Base-by-base conservation (phyloP, 2,888 invertebrate genomes). In the Amphipoea oculea region DNA sequence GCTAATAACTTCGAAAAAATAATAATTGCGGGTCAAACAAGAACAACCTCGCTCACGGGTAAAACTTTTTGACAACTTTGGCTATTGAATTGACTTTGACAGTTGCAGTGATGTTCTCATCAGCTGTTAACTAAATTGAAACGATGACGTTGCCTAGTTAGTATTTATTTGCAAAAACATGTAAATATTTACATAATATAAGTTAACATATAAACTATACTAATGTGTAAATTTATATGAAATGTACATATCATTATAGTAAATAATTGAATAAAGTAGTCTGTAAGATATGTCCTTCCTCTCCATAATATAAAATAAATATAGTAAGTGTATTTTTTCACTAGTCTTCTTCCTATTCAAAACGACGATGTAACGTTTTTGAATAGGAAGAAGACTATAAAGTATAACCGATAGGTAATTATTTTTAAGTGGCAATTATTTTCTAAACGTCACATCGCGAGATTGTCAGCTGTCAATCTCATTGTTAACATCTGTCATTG, bases 41-140 rank as follows among this genome's bases (percentile, higher is more conserved):
- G 36, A 36, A 36, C 88, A 81, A 84, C 86, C 86, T 86, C 76
- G 60, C 67, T 77, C 65, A 66, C 20, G 11, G 7, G 48, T 57
- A 51, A 77, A 88, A 88, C 88, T 88, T 88, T 88, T 83, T 86
- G 88, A 86, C 88, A 88, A 83, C 36, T 72, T 57, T 23, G 57
- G 11, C n/a, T n/a, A n/a, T 60, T 54, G 57, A n/a, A n/a, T 60
- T 54, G 57, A n/a, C 57, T 57, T 78, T 86, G 83, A 85, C 85
- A 81, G n/a, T 54, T 45, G 12, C 66, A 74, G 78, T 65, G 74
- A 78, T 72, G 76, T 66, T 60, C 20, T 51, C 48, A 70, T 57
- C 72, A 82, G 82, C 78, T 80, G 79, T n/a, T 73, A 7, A 9
- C 48, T 60, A 36, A 76, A 54, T 42, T 54, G 7, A 51, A 23